Conservation (phyloP, 2,888 invertebrate genomes). For the Dioctria rufipes region DNA sequence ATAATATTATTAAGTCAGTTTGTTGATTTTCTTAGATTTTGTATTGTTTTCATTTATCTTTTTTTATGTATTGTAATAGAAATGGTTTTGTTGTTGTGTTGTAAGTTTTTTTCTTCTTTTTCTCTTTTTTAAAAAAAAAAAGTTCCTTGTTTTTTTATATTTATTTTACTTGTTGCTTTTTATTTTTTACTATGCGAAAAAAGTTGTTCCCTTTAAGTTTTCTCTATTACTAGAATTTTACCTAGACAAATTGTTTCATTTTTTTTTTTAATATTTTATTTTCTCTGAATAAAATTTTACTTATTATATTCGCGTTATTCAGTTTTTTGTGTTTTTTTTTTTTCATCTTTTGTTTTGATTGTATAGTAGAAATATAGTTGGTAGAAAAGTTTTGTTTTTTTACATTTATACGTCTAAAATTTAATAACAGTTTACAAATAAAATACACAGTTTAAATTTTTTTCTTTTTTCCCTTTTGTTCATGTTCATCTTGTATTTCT, state of each 20-base stretch:
- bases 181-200: constrained; percentile 37
- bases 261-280: neutral
- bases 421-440: constrained; percentile 39
- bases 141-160: constrained; percentile 17
- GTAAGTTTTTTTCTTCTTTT: too few species aligned
- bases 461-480: constrained; percentile 31
- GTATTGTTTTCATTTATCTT: constrained; percentile 53
- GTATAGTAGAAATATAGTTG: constrained; percentile 28
- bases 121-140: constrained; percentile 3
- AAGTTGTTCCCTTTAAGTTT: constrained; percentile 45
- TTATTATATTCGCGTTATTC: neutral
- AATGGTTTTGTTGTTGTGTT: constrained; percentile 5
- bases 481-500: neutral
- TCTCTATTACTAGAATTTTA: constrained; percentile 44
- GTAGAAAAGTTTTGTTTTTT: constrained; percentile 28
- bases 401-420: constrained; percentile 15
- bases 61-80: constrained; percentile 53
- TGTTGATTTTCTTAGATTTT: constrained; percentile 55
- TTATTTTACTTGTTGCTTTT: neutral
- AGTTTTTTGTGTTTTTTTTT: constrained; percentile 33
- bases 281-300: constrained; percentile 25
- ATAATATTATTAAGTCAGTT: constrained; percentile 56
- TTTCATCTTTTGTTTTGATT: constrained; percentile 19
- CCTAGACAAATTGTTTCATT: constrained; percentile 18
- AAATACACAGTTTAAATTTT: constrained; percentile 35